A percentile compares a stretch with the other conserved stretches of the same genome.
Evolutionary conservation across 2,797 vertebrate genomes (phyloP).

Genomic region (Bucorvus abyssinicus): DNA sequence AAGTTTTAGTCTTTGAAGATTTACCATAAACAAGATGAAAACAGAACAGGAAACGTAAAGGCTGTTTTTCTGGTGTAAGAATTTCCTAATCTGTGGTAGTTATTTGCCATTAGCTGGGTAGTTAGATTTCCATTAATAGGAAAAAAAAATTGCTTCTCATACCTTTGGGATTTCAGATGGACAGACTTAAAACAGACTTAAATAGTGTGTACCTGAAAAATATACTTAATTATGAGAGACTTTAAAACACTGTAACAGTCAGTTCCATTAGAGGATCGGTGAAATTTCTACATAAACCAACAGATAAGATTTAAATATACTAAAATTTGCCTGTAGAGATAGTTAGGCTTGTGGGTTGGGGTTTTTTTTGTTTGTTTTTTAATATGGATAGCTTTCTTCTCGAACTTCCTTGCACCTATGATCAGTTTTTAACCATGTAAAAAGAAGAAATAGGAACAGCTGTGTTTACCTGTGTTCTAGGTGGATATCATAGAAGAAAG

Average conservation of each 20-base stretch:
- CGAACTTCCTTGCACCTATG: background rate
- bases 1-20: background rate
- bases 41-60: background rate
- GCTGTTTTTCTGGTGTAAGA: background rate
- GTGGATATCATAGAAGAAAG: background rate
- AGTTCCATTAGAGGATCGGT: background rate
- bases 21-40: background rate
- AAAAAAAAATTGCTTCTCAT: background rate
- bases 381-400: background rate
- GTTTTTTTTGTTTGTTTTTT: background rate
- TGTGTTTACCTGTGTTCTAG: background rate
- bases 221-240: background rate
- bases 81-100: background rate
- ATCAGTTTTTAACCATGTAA: background rate
- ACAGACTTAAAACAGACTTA: background rate
- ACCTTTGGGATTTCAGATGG: background rate
- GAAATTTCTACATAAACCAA: background rate
- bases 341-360: too few species aligned
- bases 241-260: background rate
- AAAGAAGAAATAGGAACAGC: too few species aligned
- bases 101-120: background rate
- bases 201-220: background rate
- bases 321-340: too few species aligned
- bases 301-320: background rate
- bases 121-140: background rate